A percentile compares a stretch with the other conserved stretches of the same genome.
Evolutionary conservation across 2,113 vertebrate genomes (phyloP).

Genomic region (Fulmarus glacialis): DNA sequence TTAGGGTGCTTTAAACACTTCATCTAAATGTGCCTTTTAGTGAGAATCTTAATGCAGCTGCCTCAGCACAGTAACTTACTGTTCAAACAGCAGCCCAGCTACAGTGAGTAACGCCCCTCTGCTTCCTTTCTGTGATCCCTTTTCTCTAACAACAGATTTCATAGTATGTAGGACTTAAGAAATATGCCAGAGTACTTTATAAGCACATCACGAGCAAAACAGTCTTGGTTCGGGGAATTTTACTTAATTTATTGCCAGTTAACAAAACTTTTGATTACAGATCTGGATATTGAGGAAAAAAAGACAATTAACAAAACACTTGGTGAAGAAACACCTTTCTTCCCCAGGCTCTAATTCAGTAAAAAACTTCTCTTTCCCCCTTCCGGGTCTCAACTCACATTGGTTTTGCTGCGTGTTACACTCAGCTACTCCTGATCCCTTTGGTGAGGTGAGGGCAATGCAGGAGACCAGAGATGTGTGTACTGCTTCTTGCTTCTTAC

Average conservation of each 20-base stretch:
- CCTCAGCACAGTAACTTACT: neutral
- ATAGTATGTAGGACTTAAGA: neutral
- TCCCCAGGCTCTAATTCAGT: neutral
- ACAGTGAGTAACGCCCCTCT: rapidly evolving
- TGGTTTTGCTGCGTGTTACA: neutral
- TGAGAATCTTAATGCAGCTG: neutral
- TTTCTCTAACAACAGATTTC: neutral
- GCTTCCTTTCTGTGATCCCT: neutral
- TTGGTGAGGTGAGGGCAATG: neutral
- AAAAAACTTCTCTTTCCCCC: neutral
- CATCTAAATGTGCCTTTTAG: neutral
- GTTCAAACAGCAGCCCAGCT: neutral
- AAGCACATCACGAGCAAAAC: neutral
- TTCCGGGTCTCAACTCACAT: neutral
- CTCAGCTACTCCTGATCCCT: neutral
- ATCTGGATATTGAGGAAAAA: neutral
- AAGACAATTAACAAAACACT: neutral
- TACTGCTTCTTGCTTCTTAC: neutral
- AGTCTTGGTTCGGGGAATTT: neutral
- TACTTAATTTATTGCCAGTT: neutral
- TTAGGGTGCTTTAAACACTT: neutral
- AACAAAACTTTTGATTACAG: neutral
- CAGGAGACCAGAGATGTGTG: neutral
- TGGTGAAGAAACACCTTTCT: neutral
- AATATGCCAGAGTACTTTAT: neutral